These are phyloP conservation scores for Drosophila neutralis DNA, from an alignment of 2,888 invertebrate genomes.

Conservation along the genomic window DNA sequence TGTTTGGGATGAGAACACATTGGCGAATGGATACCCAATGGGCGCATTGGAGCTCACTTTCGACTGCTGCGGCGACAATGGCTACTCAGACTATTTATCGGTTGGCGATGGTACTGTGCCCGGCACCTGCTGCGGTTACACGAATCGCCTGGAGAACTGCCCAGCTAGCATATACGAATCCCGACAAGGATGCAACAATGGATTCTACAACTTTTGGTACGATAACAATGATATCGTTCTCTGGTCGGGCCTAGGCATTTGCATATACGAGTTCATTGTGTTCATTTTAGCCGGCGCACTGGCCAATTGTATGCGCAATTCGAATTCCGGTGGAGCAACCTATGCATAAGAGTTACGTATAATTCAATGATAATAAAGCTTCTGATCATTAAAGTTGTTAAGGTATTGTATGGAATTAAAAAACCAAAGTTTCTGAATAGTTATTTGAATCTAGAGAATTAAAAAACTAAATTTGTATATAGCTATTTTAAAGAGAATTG, in stretches of 20 bases:
- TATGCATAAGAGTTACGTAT: conserved; percentile 8
- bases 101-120: conserved; percentile 43
- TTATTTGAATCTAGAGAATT: neutral
- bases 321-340: conserved; percentile 31
- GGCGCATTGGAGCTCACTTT: conserved; percentile 74
- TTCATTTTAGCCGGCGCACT: conserved; percentile 93
- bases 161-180: conserved; percentile 19
- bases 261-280: conserved; percentile 89
- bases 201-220: conserved; percentile 83
- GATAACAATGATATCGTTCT: conserved; percentile 85
- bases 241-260: conserved; percentile 88
- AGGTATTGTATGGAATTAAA: neutral
- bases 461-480: neutral
- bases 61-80: conserved; percentile 73
- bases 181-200: conserved; percentile 58
- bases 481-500: neutral
- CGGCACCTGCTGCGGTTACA: conserved; percentile 72
- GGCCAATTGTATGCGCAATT: conserved; percentile 89
- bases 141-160: conserved; percentile 43
- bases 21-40: conserved; percentile 70
- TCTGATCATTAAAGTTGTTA: neutral
- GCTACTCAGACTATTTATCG: conserved; percentile 45
- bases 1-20: conserved; percentile 76
- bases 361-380: neutral
- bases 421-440: neutral